These are phyloP conservation scores for Drosophila colorata DNA, from an alignment of 2,888 invertebrate genomes.

Conservation along the genomic window DNA sequence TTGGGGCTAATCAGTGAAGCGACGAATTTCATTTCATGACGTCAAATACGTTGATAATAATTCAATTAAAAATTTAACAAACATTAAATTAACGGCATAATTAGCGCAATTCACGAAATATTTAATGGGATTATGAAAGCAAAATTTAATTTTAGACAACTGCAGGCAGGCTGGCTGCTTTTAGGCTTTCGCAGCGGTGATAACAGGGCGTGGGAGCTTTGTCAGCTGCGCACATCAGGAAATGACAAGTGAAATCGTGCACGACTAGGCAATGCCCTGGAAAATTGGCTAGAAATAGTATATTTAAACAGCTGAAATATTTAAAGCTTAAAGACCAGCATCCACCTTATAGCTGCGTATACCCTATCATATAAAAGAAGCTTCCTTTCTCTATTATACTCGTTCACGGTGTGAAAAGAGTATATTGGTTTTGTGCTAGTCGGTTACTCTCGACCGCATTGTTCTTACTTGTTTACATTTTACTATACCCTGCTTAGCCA, in stretches of 20 bases:
- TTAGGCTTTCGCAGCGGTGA: slow-evolving; percentile 24
- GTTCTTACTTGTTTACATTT: background rate
- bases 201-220: slow-evolving; percentile 13
- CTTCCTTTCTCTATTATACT: background rate
- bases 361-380: too few species aligned
- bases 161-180: slow-evolving; percentile 1
- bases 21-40: slow-evolving; percentile 49
- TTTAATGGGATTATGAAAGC: slow-evolving; percentile 64
- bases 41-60: slow-evolving; percentile 48
- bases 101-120: slow-evolving; percentile 69
- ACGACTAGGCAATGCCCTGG: slow-evolving; percentile 18
- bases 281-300: too few species aligned
- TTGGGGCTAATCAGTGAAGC: slow-evolving; percentile 34
- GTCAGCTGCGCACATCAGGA: slow-evolving; percentile 6
- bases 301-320: too few species aligned
- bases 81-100: slow-evolving; percentile 71
- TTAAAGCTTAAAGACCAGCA: too few species aligned
- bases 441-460: too few species aligned
- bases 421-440: too few species aligned
- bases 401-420: too few species aligned
- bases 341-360: too few species aligned
- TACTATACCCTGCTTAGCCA: background rate
- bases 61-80: slow-evolving; percentile 69
- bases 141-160: slow-evolving; percentile 61
- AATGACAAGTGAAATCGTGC: rapidly evolving